Percentiles rank a stretch among this genome's conserved stretches.
phyloP scores from a whole-genome alignment of 2,888 invertebrate genomes.

The Drosophila setosimentum region DNA sequence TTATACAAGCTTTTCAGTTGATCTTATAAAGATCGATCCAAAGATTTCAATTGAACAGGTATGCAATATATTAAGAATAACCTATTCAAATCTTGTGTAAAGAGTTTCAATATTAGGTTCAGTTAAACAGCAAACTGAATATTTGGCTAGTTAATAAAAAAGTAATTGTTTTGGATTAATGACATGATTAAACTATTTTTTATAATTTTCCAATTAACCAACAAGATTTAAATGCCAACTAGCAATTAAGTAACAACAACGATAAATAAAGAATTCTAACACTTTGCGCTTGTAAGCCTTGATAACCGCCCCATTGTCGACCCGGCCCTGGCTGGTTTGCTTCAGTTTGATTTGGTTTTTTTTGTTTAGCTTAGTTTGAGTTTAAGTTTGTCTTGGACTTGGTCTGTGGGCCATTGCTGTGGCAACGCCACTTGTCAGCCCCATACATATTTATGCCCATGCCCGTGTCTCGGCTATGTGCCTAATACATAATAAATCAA shows the following conservation, averaged over 20 bases:
- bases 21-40: too few relatives aligned
- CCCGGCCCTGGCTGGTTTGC: constrained; percentile 51
- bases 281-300: constrained; percentile 72
- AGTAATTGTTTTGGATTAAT: background rate
- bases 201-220: constrained; percentile 12
- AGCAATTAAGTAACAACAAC: constrained; percentile 31
- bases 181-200: background rate
- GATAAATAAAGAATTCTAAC: constrained; percentile 67
- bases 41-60: too few relatives aligned
- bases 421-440: constrained; percentile 60
- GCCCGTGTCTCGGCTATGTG: constrained; percentile 38
- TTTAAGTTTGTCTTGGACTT: constrained; percentile 51
- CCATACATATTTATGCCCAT: constrained; percentile 68
- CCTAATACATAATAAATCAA: constrained; percentile 75
- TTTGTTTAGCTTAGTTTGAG: constrained; percentile 32
- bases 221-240: constrained; percentile 16
- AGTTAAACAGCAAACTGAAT: background rate
- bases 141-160: background rate
- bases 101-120: background rate
- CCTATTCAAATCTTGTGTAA: background rate
- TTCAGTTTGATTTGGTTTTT: constrained; percentile 32
- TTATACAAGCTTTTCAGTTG: background rate
- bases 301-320: constrained; percentile 61
- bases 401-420: constrained; percentile 74
- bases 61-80: background rate